Base-by-base conservation (phyloP, 2,888 invertebrate species). In the Apamea epomidion region DNA sequence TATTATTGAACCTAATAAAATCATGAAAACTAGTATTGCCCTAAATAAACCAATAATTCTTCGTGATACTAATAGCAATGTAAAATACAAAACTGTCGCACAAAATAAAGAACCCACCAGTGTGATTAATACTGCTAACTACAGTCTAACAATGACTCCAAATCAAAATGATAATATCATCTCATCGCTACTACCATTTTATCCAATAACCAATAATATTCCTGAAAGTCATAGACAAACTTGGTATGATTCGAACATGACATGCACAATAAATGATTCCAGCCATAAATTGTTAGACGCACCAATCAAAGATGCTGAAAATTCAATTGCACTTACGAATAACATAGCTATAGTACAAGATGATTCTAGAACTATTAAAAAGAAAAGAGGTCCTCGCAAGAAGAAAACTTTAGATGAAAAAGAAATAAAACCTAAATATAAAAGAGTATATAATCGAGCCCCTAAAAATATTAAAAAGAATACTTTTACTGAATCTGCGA, bases 351-450 rank as follows among this genome's bases (percentile, higher is more conserved):
- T 37, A 37, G 21, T 37, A 25, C 51, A 74, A 65, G 71, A 71
- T 54, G 72, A 73, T 48, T n/a, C 64, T 37, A 5, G 0, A 18
- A 45, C 5, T 3, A 42, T 25, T 7, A 86, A 84, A 82, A 88
- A 86, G 76, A 90, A 84, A 81, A 85, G 80, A 80, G 69, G 21
- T 54, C 74, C 84, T n/a, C 81, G 84, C 7, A 86, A 84, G 73
- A 87, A 87, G 48, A 87, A 85, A 83, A 25, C 37, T 73, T 25
- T 32, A 29, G 32, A 83, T 73, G 68, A 21, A 75, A 60, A 76
- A 29, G 69, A 74, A 71, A 68, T 16, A 3, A 76, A 78, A 77
- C 32, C 51, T 18, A 81, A 80, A 73, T 78, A 51, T 25, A 76
- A 60, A 72, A 78, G 25, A 79, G 3, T 14, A 25, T 21, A 6